Evolutionary conservation across 2,113 vertebrate genomes (phyloP).

Genomic region (Hemibagrus wyckioides): DNA sequence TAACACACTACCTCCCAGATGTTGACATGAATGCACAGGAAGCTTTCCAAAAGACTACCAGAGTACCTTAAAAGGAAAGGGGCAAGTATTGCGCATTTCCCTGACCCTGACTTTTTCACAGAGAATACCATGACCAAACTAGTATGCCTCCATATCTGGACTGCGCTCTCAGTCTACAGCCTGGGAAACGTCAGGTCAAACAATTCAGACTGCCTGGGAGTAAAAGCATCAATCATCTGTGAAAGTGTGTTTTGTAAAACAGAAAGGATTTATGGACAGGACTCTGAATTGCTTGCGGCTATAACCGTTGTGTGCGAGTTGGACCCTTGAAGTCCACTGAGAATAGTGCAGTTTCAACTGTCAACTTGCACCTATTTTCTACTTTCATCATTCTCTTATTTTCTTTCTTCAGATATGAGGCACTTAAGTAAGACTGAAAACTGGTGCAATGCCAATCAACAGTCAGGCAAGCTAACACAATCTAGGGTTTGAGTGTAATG

Average conservation of each 20-base stretch:
- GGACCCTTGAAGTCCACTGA: slow-evolving; percentile 48
- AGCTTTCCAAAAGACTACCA: not conserved
- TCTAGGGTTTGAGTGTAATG: slow-evolving; percentile 48
- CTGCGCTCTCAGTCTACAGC: not conserved
- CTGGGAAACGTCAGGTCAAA: slow-evolving; percentile 33
- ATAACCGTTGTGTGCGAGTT: slow-evolving; percentile 56
- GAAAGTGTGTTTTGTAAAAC: slow-evolving; percentile 41
- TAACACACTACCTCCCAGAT: not conserved
- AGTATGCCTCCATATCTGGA: slow-evolving; percentile 5
- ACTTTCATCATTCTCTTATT: not conserved
- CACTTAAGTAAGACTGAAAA: slow-evolving; percentile 44
- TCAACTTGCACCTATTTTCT: slow-evolving; percentile 33
- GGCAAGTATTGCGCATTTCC: not conserved
- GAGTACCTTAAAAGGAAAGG: slow-evolving; percentile 35
- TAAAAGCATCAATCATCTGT: slow-evolving; percentile 53
- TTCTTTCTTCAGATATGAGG: not conserved
- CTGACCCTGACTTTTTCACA: slow-evolving; percentile 4
- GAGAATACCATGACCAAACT: slow-evolving; percentile 25
- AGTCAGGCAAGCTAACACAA: slow-evolving; percentile 54
- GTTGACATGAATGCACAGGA: not conserved
- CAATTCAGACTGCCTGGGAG: not conserved
- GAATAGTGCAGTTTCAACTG: slow-evolving; percentile 22
- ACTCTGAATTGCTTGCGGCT: slow-evolving; percentile 58
- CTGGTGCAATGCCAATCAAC: slow-evolving; percentile 54
- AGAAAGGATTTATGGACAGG: slow-evolving; percentile 31